Conservation (phyloP, 2,888 invertebrate genomes). For the Acronicta alni region DNA sequence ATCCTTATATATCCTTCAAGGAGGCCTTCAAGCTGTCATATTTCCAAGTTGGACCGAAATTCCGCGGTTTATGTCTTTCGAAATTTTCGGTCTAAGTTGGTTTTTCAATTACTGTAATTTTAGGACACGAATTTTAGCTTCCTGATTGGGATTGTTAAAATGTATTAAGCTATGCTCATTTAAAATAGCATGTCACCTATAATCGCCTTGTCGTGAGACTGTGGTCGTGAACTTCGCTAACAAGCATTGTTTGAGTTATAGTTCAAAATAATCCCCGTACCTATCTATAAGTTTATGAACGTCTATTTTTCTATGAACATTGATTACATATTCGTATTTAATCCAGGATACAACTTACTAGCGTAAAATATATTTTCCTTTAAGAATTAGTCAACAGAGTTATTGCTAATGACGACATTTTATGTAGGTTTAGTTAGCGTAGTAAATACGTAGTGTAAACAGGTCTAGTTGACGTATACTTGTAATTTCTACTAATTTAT, state of each 20-base stretch:
- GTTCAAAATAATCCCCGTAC: constrained; percentile 12
- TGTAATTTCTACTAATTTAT: constrained; percentile 6
- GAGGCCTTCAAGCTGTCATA: too few relatives aligned
- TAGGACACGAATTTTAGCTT: too few relatives aligned
- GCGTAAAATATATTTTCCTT: constrained; percentile 36
- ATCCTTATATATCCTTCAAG: too few relatives aligned
- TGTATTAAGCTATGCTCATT: not conserved
- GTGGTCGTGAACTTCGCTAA: constrained; percentile 52
- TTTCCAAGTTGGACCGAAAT: too few relatives aligned
- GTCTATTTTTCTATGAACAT: too few relatives aligned
- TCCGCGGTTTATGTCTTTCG: too few relatives aligned
- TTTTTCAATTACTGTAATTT: too few relatives aligned
- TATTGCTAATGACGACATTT: constrained; percentile 18
- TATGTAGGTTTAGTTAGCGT: too few relatives aligned
- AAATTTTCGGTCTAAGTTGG: too few relatives aligned
- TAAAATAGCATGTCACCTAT: not conserved
- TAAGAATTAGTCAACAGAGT: constrained; percentile 27
- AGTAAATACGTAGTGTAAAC: constrained; percentile 24
- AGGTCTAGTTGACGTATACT: constrained; percentile 16
- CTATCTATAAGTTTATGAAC: too few relatives aligned
- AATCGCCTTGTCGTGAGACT: constrained; percentile 33
- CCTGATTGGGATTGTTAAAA: too few relatives aligned
- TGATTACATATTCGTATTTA: not conserved
- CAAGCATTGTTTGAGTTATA: constrained; percentile 37
- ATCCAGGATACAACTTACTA: constrained; percentile 1